A percentile compares a stretch with the other conserved stretches of the same genome.
These are phyloP conservation scores for Dusona sp. DNA, from an alignment of 2,888 invertebrate species.

Conservation along the genomic window DNA sequence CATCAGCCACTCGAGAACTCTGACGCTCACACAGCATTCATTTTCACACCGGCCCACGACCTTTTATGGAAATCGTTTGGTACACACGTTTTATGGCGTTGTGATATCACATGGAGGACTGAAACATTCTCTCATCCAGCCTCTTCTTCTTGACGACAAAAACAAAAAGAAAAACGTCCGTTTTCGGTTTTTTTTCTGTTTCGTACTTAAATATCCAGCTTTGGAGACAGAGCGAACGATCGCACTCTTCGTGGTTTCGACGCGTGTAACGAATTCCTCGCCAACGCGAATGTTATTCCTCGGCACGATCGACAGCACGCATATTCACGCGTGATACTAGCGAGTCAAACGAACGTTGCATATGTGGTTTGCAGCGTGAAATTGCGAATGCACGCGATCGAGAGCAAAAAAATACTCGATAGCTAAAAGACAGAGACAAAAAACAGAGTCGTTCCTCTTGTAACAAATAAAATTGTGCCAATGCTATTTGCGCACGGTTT, in stretches of 20 bases:
- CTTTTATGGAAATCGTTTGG: slow-evolving; percentile 59
- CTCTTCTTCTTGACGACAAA: background rate
- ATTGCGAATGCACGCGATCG: slow-evolving; percentile 17
- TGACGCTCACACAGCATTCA: background rate
- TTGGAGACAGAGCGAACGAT: slow-evolving; percentile 1
- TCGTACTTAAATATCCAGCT: slow-evolving; percentile 7
- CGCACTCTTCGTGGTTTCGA: background rate
- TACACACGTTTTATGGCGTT: slow-evolving; percentile 23
- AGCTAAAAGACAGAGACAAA: background rate
- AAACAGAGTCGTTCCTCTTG: slow-evolving; percentile 73
- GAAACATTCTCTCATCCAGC: slow-evolving; percentile 18
- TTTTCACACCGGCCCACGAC: slow-evolving; percentile 43
- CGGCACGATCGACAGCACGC: slow-evolving; percentile 2
- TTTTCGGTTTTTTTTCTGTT: slow-evolving; percentile 18
- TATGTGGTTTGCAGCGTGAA: slow-evolving; percentile 6
- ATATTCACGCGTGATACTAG: background rate
- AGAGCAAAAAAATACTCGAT: slow-evolving; percentile 15
- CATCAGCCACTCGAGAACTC: slow-evolving; percentile 32
- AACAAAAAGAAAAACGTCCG: slow-evolving; percentile 38
- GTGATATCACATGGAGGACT: slow-evolving; percentile 25
- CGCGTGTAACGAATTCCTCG: slow-evolving; percentile 37
- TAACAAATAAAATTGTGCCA: slow-evolving; percentile 76
- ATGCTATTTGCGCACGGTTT: slow-evolving; percentile 72
- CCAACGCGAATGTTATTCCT: slow-evolving; percentile 23
- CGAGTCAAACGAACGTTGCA: slow-evolving; percentile 10